Evolutionary conservation across 2,888 invertebrate species (phyloP).

Genomic region (Heliconius erato): DNA sequence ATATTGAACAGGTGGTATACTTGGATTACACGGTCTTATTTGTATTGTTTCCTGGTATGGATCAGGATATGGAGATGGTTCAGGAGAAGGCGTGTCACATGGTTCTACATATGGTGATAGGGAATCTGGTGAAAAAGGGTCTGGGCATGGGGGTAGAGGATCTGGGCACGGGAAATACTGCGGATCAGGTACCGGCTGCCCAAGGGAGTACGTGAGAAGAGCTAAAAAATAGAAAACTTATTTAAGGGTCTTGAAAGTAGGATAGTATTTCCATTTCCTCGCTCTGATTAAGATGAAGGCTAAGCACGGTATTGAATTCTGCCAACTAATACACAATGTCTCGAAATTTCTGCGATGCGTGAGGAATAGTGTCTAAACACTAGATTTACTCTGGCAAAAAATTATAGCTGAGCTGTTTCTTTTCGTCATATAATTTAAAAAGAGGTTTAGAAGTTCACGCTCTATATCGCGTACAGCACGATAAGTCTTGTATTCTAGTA

Average conservation of each 20-base stretch:
- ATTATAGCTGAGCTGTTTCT: too few relatives aligned
- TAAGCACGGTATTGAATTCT: too few relatives aligned
- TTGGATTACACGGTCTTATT: constrained; percentile 65
- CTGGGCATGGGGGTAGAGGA: constrained; percentile 23
- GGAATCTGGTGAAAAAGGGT: constrained; percentile 12
- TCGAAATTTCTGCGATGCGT: too few relatives aligned
- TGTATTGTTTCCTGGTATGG: constrained; percentile 54
- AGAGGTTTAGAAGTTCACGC: too few relatives aligned
- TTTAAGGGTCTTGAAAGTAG: neutral
- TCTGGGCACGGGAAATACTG: constrained; percentile 45
- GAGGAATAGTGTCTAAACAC: too few relatives aligned
- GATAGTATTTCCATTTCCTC: neutral
- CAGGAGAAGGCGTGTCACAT: constrained; percentile 40
- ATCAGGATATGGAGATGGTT: constrained; percentile 41
- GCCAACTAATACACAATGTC: too few relatives aligned
- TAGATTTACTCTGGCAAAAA: too few relatives aligned
- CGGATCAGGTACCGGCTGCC: constrained; percentile 65
- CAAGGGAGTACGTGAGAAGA: constrained; percentile 67
- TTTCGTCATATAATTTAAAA: too few relatives aligned
- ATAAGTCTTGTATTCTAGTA: neutral
- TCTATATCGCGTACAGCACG: neutral
- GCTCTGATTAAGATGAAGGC: too few relatives aligned
- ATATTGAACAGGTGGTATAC: constrained; percentile 60
- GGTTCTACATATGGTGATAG: constrained; percentile 5
- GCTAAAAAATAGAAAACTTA: constrained; percentile 57